A percentile compares a stretch with the other conserved stretches of the same genome.
Conservation (phyloP, 1,140 invertebrate genomes). For the Euglossa dilemma region DNA sequence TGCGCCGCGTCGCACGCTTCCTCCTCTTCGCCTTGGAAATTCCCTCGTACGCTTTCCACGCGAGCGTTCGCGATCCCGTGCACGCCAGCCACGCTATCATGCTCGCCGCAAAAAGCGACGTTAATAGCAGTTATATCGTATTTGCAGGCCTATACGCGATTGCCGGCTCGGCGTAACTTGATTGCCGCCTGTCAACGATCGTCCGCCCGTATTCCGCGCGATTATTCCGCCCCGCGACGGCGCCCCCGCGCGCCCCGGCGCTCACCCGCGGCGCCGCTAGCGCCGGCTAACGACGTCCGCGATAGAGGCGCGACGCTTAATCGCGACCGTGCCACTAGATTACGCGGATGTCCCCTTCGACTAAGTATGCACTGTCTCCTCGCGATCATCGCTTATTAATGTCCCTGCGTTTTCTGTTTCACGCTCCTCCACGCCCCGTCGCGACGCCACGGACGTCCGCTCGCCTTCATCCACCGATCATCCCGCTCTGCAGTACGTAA, state of each 20-base stretch:
- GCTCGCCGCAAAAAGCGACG: conserved; percentile 35
- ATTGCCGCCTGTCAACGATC: conserved; percentile 67
- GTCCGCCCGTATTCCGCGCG: conserved; percentile 42
- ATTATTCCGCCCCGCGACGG: conserved; percentile 47
- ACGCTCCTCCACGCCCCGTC: conserved; percentile 20
- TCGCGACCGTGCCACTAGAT: conserved; percentile 16
- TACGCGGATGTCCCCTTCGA: not conserved
- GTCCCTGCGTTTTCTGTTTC: conserved; percentile 56
- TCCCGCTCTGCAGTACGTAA: conserved; percentile 60
- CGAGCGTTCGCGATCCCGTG: conserved; percentile 24
- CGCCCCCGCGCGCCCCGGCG: not conserved
- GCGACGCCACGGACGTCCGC: not conserved
- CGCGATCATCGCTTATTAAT: conserved; percentile 25
- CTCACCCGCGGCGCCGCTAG: not conserved
- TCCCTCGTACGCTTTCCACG: conserved; percentile 59
- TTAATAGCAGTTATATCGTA: conserved; percentile 54
- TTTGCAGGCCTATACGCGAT: conserved; percentile 57
- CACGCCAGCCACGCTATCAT: conserved; percentile 41
- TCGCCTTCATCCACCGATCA: not conserved
- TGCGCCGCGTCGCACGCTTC: conserved; percentile 52
- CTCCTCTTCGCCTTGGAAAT: conserved; percentile 71
- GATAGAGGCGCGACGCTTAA: conserved; percentile 46
- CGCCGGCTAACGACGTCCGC: conserved; percentile 58
- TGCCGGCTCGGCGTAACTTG: conserved; percentile 46
- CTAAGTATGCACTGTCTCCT: conserved; percentile 48